These are phyloP conservation scores for Bemisia tabaci DNA, from an alignment of 1,140 invertebrate genomes.

Conservation along the genomic window DNA sequence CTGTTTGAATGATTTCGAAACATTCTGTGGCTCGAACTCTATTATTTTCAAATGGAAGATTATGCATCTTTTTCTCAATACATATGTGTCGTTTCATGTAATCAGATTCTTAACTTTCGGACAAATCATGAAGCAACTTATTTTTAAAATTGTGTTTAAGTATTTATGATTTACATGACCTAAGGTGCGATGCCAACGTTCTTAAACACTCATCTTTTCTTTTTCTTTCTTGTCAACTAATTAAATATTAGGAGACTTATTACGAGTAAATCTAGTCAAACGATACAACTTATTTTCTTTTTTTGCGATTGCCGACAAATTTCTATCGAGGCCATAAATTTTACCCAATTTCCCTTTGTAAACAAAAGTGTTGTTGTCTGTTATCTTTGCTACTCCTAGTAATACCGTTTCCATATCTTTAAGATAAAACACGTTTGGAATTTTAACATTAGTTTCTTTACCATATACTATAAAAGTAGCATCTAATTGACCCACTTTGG, in stretches of 20 bases:
- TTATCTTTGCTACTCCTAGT: slow-evolving; percentile 16
- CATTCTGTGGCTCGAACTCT: slow-evolving; percentile 7
- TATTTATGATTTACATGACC: slow-evolving; percentile 6
- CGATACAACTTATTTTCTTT: no score
- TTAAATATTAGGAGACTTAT: no score
- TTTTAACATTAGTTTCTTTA: slow-evolving; percentile 13
- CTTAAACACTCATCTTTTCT: slow-evolving; percentile 10
- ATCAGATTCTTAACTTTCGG: background rate
- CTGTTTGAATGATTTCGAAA: slow-evolving; percentile 9
- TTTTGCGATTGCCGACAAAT: no score
- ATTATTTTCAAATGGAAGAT: no score
- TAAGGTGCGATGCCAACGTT: no score
- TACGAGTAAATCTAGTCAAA: no score
- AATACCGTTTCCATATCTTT: slow-evolving; percentile 12
- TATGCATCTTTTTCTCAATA: no score
- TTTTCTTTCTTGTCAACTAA: no score
- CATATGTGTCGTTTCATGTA: slow-evolving; percentile 12
- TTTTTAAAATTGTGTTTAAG: slow-evolving; percentile 1
- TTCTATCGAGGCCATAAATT: no score
- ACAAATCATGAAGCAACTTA: background rate
- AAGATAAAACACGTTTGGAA: slow-evolving; percentile 17
- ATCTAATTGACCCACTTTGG: slow-evolving; percentile 15
- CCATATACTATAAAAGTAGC: no score
- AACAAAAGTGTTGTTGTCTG: slow-evolving; percentile 13
- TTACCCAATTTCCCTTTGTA: no score